A percentile compares a stretch with the other conserved stretches of the same genome.
Evolutionary conservation across 2,113 vertebrate species (phyloP).

Genomic region (Nothocercus nigrocapillus): DNA sequence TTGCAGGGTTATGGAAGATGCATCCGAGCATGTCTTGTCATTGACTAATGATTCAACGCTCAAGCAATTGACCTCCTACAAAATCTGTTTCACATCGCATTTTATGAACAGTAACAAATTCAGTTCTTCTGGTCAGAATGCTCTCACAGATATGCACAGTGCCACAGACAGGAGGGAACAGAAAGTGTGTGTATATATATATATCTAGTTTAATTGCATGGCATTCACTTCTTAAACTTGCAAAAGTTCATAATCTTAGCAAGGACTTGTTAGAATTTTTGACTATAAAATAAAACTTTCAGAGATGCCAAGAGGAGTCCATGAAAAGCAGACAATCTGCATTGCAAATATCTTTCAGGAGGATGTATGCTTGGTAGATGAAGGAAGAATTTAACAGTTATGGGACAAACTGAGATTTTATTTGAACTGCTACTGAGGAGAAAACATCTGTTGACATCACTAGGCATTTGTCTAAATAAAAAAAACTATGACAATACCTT

Average conservation of each 20-base stretch:
- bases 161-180: background rate
- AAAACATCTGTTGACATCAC: background rate
- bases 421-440: background rate
- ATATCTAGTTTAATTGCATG: constrained; percentile 35
- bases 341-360: constrained; percentile 1
- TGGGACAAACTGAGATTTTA: background rate
- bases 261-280: background rate
- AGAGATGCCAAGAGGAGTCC: background rate
- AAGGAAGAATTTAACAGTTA: background rate
- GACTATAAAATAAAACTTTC: constrained; percentile 34
- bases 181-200: background rate
- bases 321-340: constrained; percentile 13
- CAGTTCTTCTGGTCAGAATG: constrained; percentile 16
- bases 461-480: background rate
- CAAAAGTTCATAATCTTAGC: background rate
- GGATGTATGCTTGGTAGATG: background rate
- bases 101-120: constrained; percentile 25
- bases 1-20: constrained; percentile 38
- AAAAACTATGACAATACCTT: background rate
- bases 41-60: constrained; percentile 19
- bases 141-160: constrained; percentile 6
- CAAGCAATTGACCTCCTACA: constrained; percentile 46
- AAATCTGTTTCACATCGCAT: constrained; percentile 35
- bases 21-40: constrained; percentile 34
- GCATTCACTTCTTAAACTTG: constrained; percentile 29